Evolutionary conservation across 2,797 vertebrate species (phyloP), one percentile per base, ranked within the genome.

Genomic region (Prionace glauca): DNA sequence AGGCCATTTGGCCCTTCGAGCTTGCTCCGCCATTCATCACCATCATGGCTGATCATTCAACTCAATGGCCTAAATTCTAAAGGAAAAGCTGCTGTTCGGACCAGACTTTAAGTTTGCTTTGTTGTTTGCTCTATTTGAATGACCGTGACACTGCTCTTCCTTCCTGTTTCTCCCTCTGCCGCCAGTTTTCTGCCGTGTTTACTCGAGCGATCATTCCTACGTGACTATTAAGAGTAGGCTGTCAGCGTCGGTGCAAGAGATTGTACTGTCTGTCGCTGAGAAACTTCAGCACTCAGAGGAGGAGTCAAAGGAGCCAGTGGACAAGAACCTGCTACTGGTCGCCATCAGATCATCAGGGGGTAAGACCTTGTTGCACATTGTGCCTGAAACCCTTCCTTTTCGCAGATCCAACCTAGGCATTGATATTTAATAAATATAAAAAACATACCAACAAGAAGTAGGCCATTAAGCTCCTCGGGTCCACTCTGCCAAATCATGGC

Each of bases 201-300:
- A 99, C 97, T 99, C 99, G 92, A 98, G 98, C 0, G 99, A 99
- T 96, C 99, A 99, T 96, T 99, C 99, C 0, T 99, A 99, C 91
- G 98, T 99, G 96, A 99, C 99, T 96, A 99, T 99, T 97, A 97
- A 99, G 96, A 99, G 98, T 95, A 98, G 99, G 1, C 98, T 99
- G 96, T 99, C 99, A 10, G 99, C 99, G 29, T 99, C 98, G 0
- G 99, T 99, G 81, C 98, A 98, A 50, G 99, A 99, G 97, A 99
- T 99, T 95, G 97, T 99, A 97, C 97, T 98, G 71, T 98, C 99
- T 20, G 99, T 99, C 96, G 97, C 98, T 0, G 99, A 99, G 97
- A 99, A 99, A 71, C 98, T 99, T 18, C 99, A 99, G 97, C 99
- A 99, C 97, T 99, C 98, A 0, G 98, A 99, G 95, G 99, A 99